Evolutionary conservation across 2,113 vertebrate genomes (phyloP).

Genomic region (Ctenodactylus gundi): DNA sequence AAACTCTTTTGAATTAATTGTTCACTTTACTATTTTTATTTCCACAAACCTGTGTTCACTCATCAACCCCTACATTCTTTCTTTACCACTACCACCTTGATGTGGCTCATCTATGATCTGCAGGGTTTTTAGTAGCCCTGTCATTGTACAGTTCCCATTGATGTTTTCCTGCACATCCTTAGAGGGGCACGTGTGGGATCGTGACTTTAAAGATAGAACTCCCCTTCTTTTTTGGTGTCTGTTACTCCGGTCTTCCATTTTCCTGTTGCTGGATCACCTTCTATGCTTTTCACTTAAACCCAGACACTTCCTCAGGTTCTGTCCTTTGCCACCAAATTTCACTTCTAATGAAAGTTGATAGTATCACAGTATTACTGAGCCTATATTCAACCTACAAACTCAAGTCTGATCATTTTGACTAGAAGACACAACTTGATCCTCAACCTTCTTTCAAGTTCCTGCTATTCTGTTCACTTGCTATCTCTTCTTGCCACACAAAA

Average conservation of each 20-base stretch:
- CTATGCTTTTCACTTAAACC: neutral
- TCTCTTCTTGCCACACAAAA: neutral
- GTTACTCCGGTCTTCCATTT: neutral
- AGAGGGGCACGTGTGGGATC: fast-evolving
- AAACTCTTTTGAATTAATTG: neutral
- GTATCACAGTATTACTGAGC: neutral
- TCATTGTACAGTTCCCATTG: fast-evolving
- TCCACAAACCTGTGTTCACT: neutral
- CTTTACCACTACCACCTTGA: too few species aligned
- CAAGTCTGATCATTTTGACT: neutral
- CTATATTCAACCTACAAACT: neutral
- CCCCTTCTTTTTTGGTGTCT: neutral
- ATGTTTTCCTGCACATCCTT: neutral
- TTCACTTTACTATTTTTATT: neutral
- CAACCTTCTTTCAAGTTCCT: neutral
- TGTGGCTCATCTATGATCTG: neutral
- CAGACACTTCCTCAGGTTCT: neutral
- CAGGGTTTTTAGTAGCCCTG: neutral
- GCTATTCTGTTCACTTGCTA: neutral
- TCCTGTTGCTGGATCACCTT: neutral
- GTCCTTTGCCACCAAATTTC: too few species aligned
- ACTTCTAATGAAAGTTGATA: neutral
- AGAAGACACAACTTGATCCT: neutral
- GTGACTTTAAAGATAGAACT: too few species aligned
- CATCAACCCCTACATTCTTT: neutral